A percentile compares a stretch with the other conserved stretches of the same genome.
These are phyloP conservation scores for Hemicordylus capensis DNA, from an alignment of 2,113 vertebrate species.

Conservation along the genomic window DNA sequence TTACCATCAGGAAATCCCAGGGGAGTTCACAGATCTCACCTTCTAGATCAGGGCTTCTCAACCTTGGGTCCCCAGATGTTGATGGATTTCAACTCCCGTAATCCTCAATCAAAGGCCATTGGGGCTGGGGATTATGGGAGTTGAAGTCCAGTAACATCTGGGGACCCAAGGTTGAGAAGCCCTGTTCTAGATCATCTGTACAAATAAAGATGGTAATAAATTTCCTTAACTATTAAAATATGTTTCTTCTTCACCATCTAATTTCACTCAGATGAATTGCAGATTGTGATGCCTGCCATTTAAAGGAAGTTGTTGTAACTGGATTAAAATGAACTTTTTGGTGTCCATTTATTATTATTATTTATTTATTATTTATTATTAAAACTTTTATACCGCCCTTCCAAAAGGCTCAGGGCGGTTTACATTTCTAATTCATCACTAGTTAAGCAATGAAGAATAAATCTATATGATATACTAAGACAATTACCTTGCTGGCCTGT, in stretches of 20 bases:
- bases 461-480: background rate
- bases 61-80: no score
- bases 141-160: no score
- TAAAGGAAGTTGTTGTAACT: background rate
- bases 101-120: no score
- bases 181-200: background rate
- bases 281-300: background rate
- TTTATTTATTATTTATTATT: no score
- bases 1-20: background rate
- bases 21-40: background rate
- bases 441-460: background rate
- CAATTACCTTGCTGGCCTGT: conserved; percentile 5
- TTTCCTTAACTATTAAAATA: background rate
- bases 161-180: no score
- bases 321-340: conserved; percentile 13
- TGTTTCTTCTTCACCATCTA: background rate
- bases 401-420: no score
- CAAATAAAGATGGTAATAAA: background rate
- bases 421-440: no score
- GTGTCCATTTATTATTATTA: background rate
- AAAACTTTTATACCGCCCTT: no score
- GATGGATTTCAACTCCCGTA: no score
- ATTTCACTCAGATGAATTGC: background rate
- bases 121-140: no score
- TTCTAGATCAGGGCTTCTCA: background rate